A percentile compares a stretch with the other conserved stretches of the same genome.
phyloP scores from a whole-genome alignment of 2,113 vertebrate genomes.

The Axis porcinus region DNA sequence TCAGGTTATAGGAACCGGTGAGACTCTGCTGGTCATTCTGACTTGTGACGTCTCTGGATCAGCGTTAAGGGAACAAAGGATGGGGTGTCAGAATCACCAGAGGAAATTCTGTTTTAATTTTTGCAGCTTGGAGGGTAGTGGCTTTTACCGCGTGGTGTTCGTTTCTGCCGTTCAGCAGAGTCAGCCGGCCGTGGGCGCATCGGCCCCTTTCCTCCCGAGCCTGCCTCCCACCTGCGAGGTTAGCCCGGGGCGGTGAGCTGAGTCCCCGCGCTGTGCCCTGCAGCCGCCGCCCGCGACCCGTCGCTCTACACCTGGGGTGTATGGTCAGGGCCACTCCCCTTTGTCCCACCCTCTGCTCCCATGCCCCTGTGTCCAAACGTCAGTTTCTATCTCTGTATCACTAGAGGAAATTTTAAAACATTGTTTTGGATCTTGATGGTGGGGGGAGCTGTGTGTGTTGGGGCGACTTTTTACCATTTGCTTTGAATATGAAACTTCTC shows the following conservation, averaged over 20 bases:
- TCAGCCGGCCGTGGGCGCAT: neutral
- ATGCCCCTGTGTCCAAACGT: neutral
- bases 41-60: neutral
- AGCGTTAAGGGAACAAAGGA: neutral
- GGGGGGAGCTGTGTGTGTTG: too few species aligned
- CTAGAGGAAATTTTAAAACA: neutral
- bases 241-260: neutral
- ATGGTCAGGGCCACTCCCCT: neutral
- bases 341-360: neutral
- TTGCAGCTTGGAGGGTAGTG: neutral
- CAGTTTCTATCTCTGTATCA: neutral
- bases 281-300: accelerated
- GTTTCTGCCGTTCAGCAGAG: accelerated
- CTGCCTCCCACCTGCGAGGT: neutral
- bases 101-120: neutral
- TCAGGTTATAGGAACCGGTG: neutral
- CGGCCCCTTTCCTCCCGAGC: neutral
- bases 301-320: neutral
- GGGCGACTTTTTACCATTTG: neutral
- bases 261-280: accelerated
- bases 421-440: neutral
- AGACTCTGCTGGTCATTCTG: neutral
- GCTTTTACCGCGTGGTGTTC: neutral
- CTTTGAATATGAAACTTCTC: neutral
- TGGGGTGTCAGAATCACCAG: neutral